phyloP scores from a whole-genome alignment of 2,797 vertebrate genomes.

The Sebastes vulpes region DNA sequence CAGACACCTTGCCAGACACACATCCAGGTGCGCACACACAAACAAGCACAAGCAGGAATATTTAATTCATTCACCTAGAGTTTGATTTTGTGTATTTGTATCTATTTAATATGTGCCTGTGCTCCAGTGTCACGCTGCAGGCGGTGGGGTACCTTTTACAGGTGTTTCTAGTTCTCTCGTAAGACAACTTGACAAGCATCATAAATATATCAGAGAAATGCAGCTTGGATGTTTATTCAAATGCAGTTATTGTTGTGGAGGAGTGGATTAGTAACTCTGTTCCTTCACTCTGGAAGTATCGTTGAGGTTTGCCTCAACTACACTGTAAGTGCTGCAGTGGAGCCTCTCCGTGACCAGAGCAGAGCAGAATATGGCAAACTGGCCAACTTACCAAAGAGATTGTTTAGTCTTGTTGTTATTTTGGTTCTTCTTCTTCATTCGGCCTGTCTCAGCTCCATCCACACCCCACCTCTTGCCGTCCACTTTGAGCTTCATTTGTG shows the following conservation, averaged over 20 bases:
- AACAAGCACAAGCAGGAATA: conserved; percentile 20
- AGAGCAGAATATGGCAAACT: neutral
- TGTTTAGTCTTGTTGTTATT: neutral
- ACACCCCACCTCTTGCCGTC: too few relatives aligned
- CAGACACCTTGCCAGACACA: conserved; percentile 39
- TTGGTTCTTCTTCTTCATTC: neutral
- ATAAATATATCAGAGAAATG: conserved; percentile 59
- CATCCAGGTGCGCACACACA: conserved; percentile 16
- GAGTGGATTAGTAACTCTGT: conserved; percentile 43
- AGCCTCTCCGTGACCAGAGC: conserved; percentile 4
- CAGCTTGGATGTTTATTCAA: conserved; percentile 54
- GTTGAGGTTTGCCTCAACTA: neutral
- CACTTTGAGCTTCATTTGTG: too few relatives aligned
- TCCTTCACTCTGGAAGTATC: conserved; percentile 10
- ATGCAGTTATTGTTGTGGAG: conserved; percentile 39
- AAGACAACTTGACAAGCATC: conserved; percentile 55
- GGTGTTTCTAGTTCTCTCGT: conserved; percentile 47
- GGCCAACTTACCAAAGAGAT: neutral
- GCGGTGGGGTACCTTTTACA: conserved; percentile 45
- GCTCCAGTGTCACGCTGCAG: conserved; percentile 28
- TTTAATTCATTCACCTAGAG: conserved; percentile 42
- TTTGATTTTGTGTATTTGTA: conserved; percentile 39
- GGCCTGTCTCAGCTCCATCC: too few relatives aligned
- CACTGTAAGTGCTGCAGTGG: neutral
- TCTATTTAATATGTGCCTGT: conserved; percentile 32